These are phyloP conservation scores for Fragum sueziense DNA, from an alignment of 2,888 invertebrate genomes.

Conservation along the genomic window DNA sequence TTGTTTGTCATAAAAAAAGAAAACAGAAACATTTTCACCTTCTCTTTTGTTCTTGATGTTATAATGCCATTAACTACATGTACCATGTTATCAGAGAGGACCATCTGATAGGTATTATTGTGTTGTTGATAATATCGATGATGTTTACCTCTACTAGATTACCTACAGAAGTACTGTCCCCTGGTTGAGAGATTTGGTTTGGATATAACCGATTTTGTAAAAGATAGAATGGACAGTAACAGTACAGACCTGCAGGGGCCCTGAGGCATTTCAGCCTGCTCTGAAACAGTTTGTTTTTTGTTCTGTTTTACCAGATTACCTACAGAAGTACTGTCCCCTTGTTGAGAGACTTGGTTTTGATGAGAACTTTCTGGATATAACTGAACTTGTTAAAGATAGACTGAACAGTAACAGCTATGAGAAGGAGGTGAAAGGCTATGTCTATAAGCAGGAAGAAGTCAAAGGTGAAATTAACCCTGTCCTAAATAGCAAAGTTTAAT, in stretches of 20 bases:
- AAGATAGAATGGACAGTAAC: conserved; percentile 78
- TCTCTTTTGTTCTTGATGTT: no score
- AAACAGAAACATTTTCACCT: no score
- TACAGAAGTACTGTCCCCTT: conserved; percentile 88
- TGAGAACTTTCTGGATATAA: conserved; percentile 92
- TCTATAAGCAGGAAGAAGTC: conserved; percentile 34
- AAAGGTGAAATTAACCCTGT: conserved; percentile 25
- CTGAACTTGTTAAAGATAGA: conserved; percentile 85
- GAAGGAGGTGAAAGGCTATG: conserved; percentile 70
- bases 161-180: conserved; percentile 88
- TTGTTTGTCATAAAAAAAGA: no score
- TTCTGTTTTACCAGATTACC: conserved; percentile 83
- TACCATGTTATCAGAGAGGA: no score
- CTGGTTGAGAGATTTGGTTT: conserved; percentile 91
- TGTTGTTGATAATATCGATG: no score
- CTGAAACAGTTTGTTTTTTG: no score
- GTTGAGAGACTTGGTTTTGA: conserved; percentile 93
- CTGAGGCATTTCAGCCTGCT: no score
- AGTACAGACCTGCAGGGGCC: no score
- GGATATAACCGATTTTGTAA: conserved; percentile 89
- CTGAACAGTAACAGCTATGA: conserved; percentile 59
- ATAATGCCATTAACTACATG: no score
- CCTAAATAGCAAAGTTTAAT: no score
- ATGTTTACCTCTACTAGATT: conserved; percentile 81
- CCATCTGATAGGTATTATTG: no score